phyloP scores from a whole-genome alignment of 1,140 invertebrate species.

The Danaus melanippus region DNA sequence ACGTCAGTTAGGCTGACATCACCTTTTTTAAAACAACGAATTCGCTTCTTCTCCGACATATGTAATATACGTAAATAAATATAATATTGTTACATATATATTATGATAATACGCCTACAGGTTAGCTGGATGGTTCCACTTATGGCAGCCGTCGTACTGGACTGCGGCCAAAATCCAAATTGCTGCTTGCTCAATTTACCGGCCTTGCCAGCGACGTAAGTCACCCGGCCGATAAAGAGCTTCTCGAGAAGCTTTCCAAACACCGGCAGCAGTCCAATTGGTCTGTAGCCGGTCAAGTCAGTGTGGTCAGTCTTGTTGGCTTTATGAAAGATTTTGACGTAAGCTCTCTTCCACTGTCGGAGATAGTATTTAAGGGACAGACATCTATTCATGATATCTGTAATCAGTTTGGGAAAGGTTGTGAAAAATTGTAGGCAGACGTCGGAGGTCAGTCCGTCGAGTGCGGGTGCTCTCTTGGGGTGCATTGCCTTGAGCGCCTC shows the following conservation, averaged over 20 bases:
- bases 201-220: background rate
- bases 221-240: conserved; percentile 18
- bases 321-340: conserved; percentile 21
- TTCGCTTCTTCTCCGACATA: too few relatives aligned
- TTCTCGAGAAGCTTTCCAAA: conserved; percentile 27
- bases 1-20: too few relatives aligned
- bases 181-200: conserved; percentile 3
- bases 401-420: conserved; percentile 14
- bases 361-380: conserved; percentile 17
- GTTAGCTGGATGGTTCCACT: conserved; percentile 15
- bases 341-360: conserved; percentile 5
- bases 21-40: too few relatives aligned
- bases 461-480: conserved; percentile 21
- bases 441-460: conserved; percentile 24
- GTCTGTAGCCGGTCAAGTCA: too few relatives aligned
- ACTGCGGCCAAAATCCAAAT: conserved; percentile 25
- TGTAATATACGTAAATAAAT: too few relatives aligned
- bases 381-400: conserved; percentile 17
- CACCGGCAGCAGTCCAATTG: conserved; percentile 15
- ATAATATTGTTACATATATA: too few relatives aligned
- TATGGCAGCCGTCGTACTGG: conserved; percentile 14
- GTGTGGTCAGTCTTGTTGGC: conserved; percentile 9
- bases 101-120: too few relatives aligned
- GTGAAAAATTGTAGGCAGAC: conserved; percentile 19
- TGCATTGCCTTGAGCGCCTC: conserved; percentile 16